Evolutionary conservation across 2,113 vertebrate species (phyloP).

Genomic region (Gulo gulo): DNA sequence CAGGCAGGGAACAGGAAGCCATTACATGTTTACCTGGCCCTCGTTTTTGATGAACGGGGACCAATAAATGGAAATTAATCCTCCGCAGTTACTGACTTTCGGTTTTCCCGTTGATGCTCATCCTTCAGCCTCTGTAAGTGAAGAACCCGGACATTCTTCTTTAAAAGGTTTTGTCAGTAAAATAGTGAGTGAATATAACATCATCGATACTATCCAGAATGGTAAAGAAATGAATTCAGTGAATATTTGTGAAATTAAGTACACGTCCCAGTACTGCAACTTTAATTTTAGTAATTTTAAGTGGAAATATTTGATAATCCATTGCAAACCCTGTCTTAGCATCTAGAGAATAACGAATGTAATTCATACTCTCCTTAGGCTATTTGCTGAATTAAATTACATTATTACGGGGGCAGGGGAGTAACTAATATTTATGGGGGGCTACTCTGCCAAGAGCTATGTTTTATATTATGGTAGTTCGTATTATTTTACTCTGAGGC

Average conservation of each 20-base stretch:
- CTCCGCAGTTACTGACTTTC: not conserved
- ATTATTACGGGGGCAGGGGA: not conserved
- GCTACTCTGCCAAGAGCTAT: not conserved
- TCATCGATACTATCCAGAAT: not conserved
- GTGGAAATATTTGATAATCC: not conserved
- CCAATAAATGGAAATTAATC: not conserved
- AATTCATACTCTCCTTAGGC: not conserved
- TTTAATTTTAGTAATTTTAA: not conserved
- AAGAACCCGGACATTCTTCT: not conserved
- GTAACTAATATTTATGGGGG: not conserved
- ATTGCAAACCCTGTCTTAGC: not conserved
- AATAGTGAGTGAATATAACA: not conserved
- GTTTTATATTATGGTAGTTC: not conserved
- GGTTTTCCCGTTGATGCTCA: not conserved
- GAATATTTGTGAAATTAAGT: not conserved
- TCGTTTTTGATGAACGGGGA: not conserved
- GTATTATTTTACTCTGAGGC: not conserved
- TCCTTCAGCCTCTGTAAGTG: not conserved
- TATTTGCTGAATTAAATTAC: not conserved
- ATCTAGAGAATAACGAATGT: not conserved
- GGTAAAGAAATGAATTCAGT: not conserved
- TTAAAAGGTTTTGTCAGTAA: conserved; percentile 15
- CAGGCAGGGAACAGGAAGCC: not conserved
- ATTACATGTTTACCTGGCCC: not conserved
- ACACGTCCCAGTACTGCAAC: not conserved